Conservation (phyloP, 1,140 invertebrate genomes). For the Proales similis region DNA sequence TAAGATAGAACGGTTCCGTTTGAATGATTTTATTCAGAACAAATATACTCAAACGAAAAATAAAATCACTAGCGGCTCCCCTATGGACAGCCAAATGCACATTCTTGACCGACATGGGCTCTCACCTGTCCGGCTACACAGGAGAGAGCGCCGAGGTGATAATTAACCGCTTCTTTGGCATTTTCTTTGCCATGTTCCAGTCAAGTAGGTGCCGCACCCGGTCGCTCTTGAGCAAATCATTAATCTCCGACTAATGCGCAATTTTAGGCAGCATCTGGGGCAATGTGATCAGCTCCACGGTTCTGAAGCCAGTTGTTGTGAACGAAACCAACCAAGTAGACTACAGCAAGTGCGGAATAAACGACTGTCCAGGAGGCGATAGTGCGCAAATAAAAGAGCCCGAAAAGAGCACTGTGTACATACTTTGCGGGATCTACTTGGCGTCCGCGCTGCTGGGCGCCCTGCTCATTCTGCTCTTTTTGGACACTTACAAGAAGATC, state of each 20-base stretch:
- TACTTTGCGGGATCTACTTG: conserved; percentile 78
- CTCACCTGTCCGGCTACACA: conserved; percentile 59
- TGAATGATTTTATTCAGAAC: neutral
- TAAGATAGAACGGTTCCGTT: neutral
- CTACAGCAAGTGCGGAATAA: conserved; percentile 2
- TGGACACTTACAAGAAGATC: conserved; percentile 61
- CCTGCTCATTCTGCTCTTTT: conserved; percentile 71
- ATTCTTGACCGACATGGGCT: conserved; percentile 83
- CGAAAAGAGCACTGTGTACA: conserved; percentile 47
- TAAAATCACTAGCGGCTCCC: conserved; percentile 81
- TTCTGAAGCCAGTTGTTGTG: conserved; percentile 57
- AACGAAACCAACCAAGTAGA: conserved; percentile 5
- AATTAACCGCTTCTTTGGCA: conserved; percentile 88
- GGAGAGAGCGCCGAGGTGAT: conserved; percentile 71
- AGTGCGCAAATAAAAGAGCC: conserved; percentile 38
- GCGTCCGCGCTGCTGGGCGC: conserved; percentile 74
- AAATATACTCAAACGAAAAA: conserved; percentile 56
- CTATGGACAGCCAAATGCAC: conserved; percentile 94
- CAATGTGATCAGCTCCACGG: conserved; percentile 86
- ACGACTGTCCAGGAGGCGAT: conserved; percentile 32
- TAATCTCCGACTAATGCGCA: conserved; percentile 22
- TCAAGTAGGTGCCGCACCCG: conserved; percentile 53
- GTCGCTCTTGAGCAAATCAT: neutral
- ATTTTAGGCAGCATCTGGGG: conserved; percentile 64
- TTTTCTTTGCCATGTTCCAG: conserved; percentile 95